Percentiles rank a stretch among this genome's conserved stretches.
These are phyloP conservation scores for Jacana jacana DNA, from an alignment of 2,113 vertebrate genomes.

Conservation along the genomic window DNA sequence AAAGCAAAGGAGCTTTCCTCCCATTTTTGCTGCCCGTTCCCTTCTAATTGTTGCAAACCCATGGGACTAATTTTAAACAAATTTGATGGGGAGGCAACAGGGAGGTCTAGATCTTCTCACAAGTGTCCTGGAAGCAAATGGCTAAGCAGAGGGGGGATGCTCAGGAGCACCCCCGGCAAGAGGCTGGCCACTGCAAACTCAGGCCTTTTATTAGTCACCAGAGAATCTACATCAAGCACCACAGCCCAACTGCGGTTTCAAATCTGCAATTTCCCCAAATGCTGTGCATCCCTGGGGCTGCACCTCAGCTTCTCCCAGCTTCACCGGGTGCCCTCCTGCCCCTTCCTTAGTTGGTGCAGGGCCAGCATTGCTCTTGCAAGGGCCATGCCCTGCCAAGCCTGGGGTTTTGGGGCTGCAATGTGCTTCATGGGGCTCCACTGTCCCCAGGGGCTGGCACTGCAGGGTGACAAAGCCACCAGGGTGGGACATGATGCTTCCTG, in stretches of 20 bases:
- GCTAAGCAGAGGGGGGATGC: neutral
- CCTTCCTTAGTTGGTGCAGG: neutral
- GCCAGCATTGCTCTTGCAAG: neutral
- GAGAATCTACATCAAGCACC: neutral
- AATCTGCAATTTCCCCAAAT: neutral
- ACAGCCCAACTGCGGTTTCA: neutral
- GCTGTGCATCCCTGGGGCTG: neutral
- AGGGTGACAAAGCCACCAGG: neutral
- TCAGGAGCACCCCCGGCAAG: neutral
- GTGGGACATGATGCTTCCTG: neutral
- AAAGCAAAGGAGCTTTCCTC: neutral
- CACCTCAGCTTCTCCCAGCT: neutral
- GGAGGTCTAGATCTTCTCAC: neutral
- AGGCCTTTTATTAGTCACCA: neutral
- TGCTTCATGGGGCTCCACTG: neutral
- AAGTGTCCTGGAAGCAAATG: neutral
- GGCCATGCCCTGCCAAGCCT: rapidly evolving
- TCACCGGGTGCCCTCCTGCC: neutral
- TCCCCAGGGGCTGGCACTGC: neutral
- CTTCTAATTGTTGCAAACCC: neutral
- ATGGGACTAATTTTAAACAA: neutral
- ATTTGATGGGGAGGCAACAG: neutral
- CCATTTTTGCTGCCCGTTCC: neutral
- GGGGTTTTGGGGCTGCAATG: neutral
- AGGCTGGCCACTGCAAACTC: neutral